These are phyloP conservation scores for Morelia viridis DNA, from an alignment of 2,797 vertebrate species.

Conservation along the genomic window DNA sequence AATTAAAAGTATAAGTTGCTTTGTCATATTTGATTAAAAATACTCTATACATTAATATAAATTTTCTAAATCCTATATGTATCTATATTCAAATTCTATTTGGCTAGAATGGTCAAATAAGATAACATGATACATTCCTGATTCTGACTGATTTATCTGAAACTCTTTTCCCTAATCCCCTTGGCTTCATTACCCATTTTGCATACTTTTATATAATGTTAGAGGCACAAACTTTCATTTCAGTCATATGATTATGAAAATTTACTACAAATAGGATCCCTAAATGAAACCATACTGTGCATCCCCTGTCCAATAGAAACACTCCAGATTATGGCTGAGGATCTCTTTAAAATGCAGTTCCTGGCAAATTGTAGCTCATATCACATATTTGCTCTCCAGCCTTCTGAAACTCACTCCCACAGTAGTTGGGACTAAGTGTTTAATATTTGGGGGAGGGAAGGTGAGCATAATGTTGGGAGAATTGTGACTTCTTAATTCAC, in stretches of 20 bases:
- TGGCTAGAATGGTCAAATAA: conserved; percentile 54
- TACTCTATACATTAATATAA: neutral
- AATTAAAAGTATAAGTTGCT: neutral
- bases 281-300: neutral
- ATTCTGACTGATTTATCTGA: conserved; percentile 33
- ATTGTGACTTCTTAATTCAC: neutral
- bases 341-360: neutral
- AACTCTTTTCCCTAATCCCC: conserved; percentile 44
- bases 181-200: neutral
- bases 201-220: neutral
- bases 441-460: neutral
- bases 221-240: neutral
- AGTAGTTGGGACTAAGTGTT: neutral
- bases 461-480: neutral
- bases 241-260: neutral
- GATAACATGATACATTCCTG: conserved; percentile 46
- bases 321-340: neutral
- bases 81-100: neutral
- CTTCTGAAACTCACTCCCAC: neutral
- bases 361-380: neutral
- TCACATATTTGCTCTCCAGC: neutral
- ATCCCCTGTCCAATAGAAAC: neutral
- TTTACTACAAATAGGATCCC: too few relatives aligned
- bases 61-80: neutral
- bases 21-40: neutral